These are phyloP conservation scores for Arnoldichthys spilopterus DNA, from an alignment of 2,797 vertebrate species.

Conservation along the genomic window DNA sequence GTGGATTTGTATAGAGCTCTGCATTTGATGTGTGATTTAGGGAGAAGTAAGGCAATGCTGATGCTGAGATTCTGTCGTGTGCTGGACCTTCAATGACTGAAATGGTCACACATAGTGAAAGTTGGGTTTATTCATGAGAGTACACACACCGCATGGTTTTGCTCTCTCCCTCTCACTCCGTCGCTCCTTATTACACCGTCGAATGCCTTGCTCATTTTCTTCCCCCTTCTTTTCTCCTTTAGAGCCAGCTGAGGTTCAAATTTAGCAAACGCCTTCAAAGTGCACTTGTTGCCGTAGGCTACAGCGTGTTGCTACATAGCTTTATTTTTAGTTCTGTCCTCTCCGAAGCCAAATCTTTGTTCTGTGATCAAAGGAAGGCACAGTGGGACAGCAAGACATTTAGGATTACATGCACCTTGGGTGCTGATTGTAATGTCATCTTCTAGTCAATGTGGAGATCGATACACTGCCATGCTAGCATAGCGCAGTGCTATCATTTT, in stretches of 20 bases:
- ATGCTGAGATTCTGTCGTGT: slow-evolving; percentile 12
- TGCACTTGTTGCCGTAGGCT: slow-evolving; percentile 48
- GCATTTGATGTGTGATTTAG: slow-evolving; percentile 20
- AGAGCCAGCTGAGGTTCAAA: slow-evolving; percentile 40
- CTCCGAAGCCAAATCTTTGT: slow-evolving; percentile 53
- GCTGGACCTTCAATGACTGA: neutral
- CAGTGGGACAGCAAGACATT: slow-evolving; percentile 42
- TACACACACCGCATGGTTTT: neutral
- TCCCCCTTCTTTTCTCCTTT: slow-evolving; percentile 22
- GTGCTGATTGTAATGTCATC: slow-evolving; percentile 51
- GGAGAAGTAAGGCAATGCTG: neutral
- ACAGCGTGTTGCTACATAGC: slow-evolving; percentile 43
- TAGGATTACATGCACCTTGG: slow-evolving; percentile 57
- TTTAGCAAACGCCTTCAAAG: slow-evolving; percentile 60
- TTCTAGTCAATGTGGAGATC: slow-evolving; percentile 52
- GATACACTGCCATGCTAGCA: slow-evolving; percentile 40
- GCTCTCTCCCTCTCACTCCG: slow-evolving; percentile 25
- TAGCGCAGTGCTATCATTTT: slow-evolving; percentile 36
- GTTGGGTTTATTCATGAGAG: neutral
- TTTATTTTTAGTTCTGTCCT: slow-evolving; percentile 48
- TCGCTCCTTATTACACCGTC: slow-evolving; percentile 11
- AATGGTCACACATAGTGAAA: neutral
- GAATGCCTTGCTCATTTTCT: slow-evolving; percentile 5
- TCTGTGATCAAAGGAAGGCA: slow-evolving; percentile 56
- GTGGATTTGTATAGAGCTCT: slow-evolving; percentile 40